These are phyloP conservation scores for Petaurus breviceps DNA, from an alignment of 2,113 vertebrate genomes.

Conservation along the genomic window DNA sequence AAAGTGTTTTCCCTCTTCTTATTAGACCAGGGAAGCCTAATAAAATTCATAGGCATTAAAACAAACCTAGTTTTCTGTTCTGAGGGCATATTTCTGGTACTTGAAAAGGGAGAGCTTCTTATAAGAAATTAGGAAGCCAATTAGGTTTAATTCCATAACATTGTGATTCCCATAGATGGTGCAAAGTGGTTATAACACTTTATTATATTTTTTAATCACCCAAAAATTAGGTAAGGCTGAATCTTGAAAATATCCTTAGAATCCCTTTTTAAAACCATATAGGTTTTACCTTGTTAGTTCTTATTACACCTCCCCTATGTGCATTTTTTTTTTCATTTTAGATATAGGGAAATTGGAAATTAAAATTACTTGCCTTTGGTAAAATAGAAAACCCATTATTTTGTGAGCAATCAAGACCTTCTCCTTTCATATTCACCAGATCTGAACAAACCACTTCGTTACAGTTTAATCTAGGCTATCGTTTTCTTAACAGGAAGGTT, in stretches of 20 bases:
- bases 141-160: accelerated
- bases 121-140: neutral
- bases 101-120: neutral
- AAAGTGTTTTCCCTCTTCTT: neutral
- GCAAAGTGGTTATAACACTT: neutral
- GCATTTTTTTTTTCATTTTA: neutral
- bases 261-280: neutral
- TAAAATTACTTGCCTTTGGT: accelerated
- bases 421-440: accelerated
- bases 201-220: neutral
- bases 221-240: neutral
- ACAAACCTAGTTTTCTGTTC: neutral
- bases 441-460: accelerated
- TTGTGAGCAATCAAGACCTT: accelerated
- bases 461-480: accelerated
- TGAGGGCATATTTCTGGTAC: neutral
- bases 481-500: accelerated
- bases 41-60: neutral
- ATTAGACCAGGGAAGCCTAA: neutral
- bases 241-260: accelerated
- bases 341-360: accelerated
- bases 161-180: neutral
- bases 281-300: accelerated
- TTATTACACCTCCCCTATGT: neutral
- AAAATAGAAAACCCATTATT: neutral